phyloP scores from a whole-genome alignment of 1,140 invertebrate genomes.

The Oryzaephilus surinamensis region DNA sequence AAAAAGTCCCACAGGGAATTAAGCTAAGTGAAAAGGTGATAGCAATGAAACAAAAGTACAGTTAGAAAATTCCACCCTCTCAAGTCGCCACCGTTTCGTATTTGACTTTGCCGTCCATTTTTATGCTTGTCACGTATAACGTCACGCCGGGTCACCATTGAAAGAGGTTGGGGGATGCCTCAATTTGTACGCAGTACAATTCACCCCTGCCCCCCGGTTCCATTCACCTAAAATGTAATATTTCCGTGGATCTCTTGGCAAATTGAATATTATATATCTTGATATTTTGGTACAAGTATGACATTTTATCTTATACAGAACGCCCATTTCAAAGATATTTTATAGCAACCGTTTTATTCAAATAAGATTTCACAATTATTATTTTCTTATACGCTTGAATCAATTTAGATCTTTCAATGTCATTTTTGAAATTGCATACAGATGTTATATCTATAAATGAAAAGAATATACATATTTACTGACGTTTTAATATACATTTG shows the following conservation, averaged over 20 bases:
- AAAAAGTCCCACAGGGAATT: constrained; percentile 10
- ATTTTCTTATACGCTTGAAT: too few species aligned
- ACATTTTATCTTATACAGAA: too few species aligned
- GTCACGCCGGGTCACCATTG: constrained; percentile 20
- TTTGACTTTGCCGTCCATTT: constrained; percentile 2
- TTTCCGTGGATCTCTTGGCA: constrained; percentile 21
- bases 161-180: constrained; percentile 19
- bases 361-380: too few species aligned
- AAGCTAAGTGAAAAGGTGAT: constrained; percentile 18
- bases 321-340: constrained; percentile 13
- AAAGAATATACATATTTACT: too few species aligned
- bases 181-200: constrained; percentile 22
- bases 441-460: too few species aligned
- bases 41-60: constrained; percentile 10
- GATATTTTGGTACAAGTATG: too few species aligned
- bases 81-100: constrained; percentile 11
- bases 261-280: constrained; percentile 25
- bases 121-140: constrained; percentile 16
- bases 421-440: too few species aligned
- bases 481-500: too few species aligned
- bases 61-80: constrained; percentile 13
- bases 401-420: too few species aligned
- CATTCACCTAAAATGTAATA: constrained; percentile 23
- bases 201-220: constrained; percentile 7
- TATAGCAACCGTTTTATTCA: too few species aligned